phyloP scores from a whole-genome alignment of 2,888 invertebrate genomes.

The Heliconius ethilla region DNA sequence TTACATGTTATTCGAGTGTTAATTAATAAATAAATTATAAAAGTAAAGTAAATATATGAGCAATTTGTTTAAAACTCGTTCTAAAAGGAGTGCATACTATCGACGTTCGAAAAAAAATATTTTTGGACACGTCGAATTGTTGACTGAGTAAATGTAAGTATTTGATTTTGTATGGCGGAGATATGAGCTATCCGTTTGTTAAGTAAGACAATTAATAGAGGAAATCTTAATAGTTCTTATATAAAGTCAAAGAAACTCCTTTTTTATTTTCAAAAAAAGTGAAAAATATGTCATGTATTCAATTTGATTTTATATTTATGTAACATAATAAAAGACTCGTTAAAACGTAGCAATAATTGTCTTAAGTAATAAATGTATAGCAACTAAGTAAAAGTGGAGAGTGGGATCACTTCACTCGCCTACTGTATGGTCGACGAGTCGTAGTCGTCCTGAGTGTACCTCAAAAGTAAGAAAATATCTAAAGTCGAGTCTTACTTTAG shows the following conservation, averaged over 20 bases:
- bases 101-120: background rate
- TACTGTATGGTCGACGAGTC: background rate
- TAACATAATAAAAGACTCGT: background rate
- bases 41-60: background rate
- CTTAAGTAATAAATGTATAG: background rate
- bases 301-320: no score
- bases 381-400: background rate
- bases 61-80: background rate
- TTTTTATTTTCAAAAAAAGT: no score
- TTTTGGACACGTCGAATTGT: slow-evolving; percentile 12
- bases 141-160: slow-evolving; percentile 38
- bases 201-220: background rate
- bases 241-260: no score
- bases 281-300: no score
- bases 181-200: background rate
- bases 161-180: slow-evolving; percentile 2
- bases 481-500: background rate
- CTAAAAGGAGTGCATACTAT: slow-evolving; percentile 12
- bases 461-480: background rate
- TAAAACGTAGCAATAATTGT: background rate
- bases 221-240: background rate
- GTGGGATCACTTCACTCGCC: background rate
- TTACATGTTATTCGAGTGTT: background rate
- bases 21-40: background rate
- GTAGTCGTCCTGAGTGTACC: background rate